Base-by-base conservation (phyloP, 2,888 invertebrate species). In the Ceramica pisi region DNA sequence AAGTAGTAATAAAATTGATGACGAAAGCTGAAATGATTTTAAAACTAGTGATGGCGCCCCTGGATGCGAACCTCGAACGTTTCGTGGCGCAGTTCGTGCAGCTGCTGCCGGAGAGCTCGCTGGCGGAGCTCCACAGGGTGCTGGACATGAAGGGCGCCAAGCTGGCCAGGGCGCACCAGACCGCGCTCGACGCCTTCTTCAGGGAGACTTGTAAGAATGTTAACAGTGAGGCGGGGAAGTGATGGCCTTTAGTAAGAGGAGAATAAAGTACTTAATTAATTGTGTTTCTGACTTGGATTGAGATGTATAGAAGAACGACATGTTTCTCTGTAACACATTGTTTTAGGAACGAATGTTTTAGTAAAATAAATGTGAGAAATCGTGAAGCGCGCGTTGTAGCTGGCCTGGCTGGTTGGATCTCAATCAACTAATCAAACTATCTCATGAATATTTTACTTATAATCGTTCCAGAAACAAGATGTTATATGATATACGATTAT, bases 21-120 rank as follows among this genome's bases (percentile, higher is more conserved):
- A 99, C 98, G 0, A 98, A 98, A 89, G 99, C 99, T 0, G 99
- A 99, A 93, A 99, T 99, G 99, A 98, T 99, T 51, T 95, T 99
- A n/a, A 99, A 99, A 96, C 97, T 99, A 44, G 99, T 99, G 0
- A 99, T 99, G 99, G 98, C 99, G 1, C 99, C 99, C 0, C 96
- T 98, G 23, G 98, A 99, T 82, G 91, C 91, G 0, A 91, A 92
- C 8, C 94, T 97, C 0, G 97, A 97, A 57, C 97, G 97, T 0
- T 98, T 99, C 89, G 98, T 99, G 0, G 98, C 98, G 59, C 99
- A 99, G 90, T 99, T 98, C 88, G 97, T 98, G 62, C 98, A 99
- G 90, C 93, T 99, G 16, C 92, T 99, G 70, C 99, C 99, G 0
- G 99, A 99, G 82, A 97, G 98, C 23, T 98, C 99, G 67, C 93